Percentiles rank a stretch among this genome's conserved stretches.
phyloP scores from a whole-genome alignment of 2,888 invertebrate genomes.

The Scrobipalpa atriplicella region DNA sequence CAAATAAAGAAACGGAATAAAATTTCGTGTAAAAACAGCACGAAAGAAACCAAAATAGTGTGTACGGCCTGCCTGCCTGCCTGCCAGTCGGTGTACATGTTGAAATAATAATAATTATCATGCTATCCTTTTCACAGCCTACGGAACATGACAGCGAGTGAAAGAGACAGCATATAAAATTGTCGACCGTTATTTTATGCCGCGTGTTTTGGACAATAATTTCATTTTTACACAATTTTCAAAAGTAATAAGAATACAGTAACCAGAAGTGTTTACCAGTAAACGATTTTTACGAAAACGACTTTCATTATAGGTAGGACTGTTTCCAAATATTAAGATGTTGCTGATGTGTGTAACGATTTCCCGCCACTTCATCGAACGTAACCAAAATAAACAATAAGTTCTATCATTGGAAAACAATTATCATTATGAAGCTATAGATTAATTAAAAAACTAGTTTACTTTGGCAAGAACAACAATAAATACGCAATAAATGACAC shows the following conservation, averaged over 20 bases:
- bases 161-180: constrained; percentile 55
- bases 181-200: constrained; percentile 33
- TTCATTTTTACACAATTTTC: background rate
- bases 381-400: background rate
- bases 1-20: background rate
- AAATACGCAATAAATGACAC: constrained; percentile 62
- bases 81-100: background rate
- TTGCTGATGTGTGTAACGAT: constrained; percentile 37
- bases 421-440: background rate
- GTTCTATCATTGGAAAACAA: background rate
- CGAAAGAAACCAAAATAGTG: constrained; percentile 6
- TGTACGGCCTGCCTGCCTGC: background rate
- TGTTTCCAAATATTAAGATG: too few species aligned
- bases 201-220: constrained; percentile 22
- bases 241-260: background rate
- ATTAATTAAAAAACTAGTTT: background rate
- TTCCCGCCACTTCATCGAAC: constrained; percentile 63
- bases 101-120: constrained; percentile 50
- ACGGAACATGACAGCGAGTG: constrained; percentile 38
- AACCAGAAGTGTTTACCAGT: constrained; percentile 25
- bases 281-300: background rate
- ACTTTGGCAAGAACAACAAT: constrained; percentile 27
- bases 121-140: constrained; percentile 45
- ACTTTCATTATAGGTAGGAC: too few species aligned
- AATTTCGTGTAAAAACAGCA: background rate